These are phyloP conservation scores for Chrysodeixis includens DNA, from an alignment of 2,888 invertebrate genomes.

Conservation along the genomic window DNA sequence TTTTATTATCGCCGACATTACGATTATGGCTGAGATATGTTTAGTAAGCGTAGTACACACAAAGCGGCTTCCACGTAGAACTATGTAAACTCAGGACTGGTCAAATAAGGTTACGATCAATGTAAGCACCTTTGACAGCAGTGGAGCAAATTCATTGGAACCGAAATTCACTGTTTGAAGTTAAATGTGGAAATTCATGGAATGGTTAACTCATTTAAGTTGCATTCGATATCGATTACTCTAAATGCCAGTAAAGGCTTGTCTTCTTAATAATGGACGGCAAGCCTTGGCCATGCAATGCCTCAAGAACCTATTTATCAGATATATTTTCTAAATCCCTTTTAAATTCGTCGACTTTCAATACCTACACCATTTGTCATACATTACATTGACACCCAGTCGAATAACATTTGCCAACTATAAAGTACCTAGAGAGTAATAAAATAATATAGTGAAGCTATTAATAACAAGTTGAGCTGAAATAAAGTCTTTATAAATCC, in stretches of 20 bases:
- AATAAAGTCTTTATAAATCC: conserved; percentile 56
- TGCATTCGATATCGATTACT: neutral
- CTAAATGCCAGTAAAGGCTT: too few relatives aligned
- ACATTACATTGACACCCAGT: conserved; percentile 54
- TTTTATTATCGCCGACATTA: conserved; percentile 67
- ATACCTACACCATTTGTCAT: conserved; percentile 53
- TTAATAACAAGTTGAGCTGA: conserved; percentile 53
- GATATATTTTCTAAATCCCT: neutral
- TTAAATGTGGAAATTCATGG: conserved; percentile 26
- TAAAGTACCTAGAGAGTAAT: conserved; percentile 53
- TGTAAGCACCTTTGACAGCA: conserved; percentile 19
- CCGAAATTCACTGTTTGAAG: too few relatives aligned
- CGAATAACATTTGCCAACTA: conserved; percentile 55
- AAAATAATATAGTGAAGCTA: conserved; percentile 54
- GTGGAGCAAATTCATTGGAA: conserved; percentile 3
- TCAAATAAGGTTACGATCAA: conserved; percentile 32
- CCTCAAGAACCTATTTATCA: too few relatives aligned
- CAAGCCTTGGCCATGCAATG: too few relatives aligned
- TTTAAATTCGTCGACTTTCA: conserved; percentile 42
- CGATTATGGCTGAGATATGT: conserved; percentile 61
- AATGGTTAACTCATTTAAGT: conserved; percentile 3
- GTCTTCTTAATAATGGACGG: too few relatives aligned
- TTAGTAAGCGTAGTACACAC: conserved; percentile 45
- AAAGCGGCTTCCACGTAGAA: conserved; percentile 44
- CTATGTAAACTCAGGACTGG: conserved; percentile 39